A percentile compares a stretch with the other conserved stretches of the same genome.
These are phyloP conservation scores for Pachyramphus minor DNA, from an alignment of 2,113 vertebrate genomes.

Conservation along the genomic window DNA sequence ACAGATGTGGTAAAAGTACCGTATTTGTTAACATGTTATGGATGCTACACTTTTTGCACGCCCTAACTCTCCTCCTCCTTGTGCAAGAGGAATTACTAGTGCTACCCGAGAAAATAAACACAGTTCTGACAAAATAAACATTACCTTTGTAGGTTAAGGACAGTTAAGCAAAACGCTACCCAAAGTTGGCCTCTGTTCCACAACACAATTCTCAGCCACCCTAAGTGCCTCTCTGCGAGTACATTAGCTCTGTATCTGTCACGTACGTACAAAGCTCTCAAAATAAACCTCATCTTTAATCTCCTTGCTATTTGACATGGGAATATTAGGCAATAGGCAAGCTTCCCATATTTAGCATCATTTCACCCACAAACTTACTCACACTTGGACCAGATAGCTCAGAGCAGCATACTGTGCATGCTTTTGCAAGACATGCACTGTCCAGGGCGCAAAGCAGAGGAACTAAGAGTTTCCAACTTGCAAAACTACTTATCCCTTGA, in stretches of 20 bases:
- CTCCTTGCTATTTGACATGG: neutral
- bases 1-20: neutral
- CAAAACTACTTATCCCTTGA: neutral
- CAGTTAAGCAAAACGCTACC: neutral
- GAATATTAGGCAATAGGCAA: conserved; percentile 28
- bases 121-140: neutral
- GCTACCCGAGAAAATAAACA: neutral
- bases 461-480: neutral
- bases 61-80: neutral
- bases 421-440: neutral
- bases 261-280: neutral
- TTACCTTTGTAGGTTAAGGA: neutral
- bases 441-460: neutral
- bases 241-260: neutral
- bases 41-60: neutral
- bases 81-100: neutral
- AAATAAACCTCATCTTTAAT: conserved; percentile 18
- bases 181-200: neutral
- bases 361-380: conserved; percentile 40
- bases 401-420: neutral
- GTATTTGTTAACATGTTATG: fast-evolving
- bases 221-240: neutral
- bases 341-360: conserved; percentile 35
- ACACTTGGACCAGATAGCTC: neutral
- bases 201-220: neutral